phyloP scores from a whole-genome alignment of 2,113 vertebrate genomes.

The Pelusios castaneus region DNA sequence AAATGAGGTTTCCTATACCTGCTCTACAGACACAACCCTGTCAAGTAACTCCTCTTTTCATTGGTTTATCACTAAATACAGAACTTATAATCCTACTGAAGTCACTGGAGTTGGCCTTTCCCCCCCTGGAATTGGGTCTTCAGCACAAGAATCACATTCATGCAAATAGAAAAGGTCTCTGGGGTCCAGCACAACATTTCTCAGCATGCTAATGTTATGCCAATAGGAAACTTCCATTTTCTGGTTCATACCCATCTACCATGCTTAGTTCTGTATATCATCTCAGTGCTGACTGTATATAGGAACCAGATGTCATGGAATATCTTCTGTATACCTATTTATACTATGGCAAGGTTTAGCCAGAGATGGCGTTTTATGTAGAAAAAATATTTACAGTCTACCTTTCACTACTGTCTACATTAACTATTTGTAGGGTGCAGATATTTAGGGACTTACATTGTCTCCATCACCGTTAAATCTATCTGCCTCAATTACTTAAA shows the following conservation, averaged over 20 bases:
- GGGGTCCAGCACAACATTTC: neutral
- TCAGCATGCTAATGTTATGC: too few relatives aligned
- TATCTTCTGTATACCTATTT: conserved; percentile 6
- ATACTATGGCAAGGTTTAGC: conserved; percentile 16
- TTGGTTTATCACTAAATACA: neutral
- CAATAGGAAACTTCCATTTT: neutral
- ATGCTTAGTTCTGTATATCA: neutral
- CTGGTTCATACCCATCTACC: neutral
- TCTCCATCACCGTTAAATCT: neutral
- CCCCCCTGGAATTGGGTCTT: neutral
- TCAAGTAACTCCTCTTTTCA: neutral
- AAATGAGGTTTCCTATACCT: neutral
- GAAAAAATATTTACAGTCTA: neutral
- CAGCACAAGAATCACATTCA: neutral
- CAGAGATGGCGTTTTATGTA: neutral
- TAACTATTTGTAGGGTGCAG: neutral
- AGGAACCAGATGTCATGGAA: neutral
- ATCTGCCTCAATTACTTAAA: conserved; percentile 41
- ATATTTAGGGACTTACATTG: neutral
- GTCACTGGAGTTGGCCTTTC: neutral
- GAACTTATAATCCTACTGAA: neutral
- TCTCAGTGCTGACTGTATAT: neutral
- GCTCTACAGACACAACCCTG: neutral
- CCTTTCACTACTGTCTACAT: neutral
- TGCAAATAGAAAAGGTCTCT: neutral